These are phyloP conservation scores for Ellobium chinense DNA, from an alignment of 2,888 invertebrate genomes.

Conservation along the genomic window DNA sequence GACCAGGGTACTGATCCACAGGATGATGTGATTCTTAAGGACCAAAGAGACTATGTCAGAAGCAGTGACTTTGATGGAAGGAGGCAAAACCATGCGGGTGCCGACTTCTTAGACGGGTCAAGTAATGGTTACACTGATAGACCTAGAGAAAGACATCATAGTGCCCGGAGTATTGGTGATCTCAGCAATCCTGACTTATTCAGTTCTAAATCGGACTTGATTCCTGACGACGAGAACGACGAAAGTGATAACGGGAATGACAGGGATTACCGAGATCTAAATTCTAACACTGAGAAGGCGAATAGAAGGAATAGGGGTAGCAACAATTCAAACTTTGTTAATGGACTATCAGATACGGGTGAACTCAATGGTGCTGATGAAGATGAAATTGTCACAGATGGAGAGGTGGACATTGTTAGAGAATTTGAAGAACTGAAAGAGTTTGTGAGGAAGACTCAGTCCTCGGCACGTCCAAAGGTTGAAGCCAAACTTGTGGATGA, in stretches of 20 bases:
- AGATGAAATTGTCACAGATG: conserved; percentile 36
- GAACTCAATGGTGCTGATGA: conserved; percentile 6
- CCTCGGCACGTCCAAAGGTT: conserved; percentile 16
- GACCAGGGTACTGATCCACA: conserved; percentile 8
- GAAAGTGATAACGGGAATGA: neutral
- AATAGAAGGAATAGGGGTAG: neutral
- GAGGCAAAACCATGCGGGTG: neutral
- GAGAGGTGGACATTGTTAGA: conserved; percentile 50
- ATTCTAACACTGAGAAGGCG: neutral
- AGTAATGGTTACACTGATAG: neutral
- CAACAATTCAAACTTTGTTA: neutral
- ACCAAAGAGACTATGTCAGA: neutral
- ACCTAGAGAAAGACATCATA: neutral
- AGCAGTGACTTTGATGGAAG: neutral
- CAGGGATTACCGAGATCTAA: too few species aligned
- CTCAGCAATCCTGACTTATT: neutral
- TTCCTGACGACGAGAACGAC: neutral
- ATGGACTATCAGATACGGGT: neutral
- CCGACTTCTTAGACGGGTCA: neutral
- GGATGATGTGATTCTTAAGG: neutral
- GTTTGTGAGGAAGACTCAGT: conserved; percentile 61
- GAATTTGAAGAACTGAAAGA: conserved; percentile 65
- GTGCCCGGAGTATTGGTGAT: neutral
- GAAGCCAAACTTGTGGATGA: conserved; percentile 52
- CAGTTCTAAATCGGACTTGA: neutral